Base-by-base conservation (phyloP, 2,888 invertebrate genomes). In the Notodromas monacha region DNA sequence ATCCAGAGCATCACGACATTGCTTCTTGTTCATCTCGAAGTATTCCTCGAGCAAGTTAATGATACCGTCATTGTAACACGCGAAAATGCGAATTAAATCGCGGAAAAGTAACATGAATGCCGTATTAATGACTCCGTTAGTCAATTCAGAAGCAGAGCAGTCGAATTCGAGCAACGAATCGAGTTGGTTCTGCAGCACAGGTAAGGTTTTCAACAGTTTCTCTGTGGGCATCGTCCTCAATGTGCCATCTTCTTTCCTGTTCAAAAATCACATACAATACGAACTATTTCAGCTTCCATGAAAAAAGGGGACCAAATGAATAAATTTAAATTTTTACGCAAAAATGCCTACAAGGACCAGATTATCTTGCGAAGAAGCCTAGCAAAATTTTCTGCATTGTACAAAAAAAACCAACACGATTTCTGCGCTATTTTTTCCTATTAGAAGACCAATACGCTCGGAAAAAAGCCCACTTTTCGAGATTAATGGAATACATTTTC, bases 11-110 rank as follows among this genome's bases (percentile, higher is more conserved):
- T 96, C 89, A 41, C 79, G 68, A 45, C 81, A 81, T 49, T 89
- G 81, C 55, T 96, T 96, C 54, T 92, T 92, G 56, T 89, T 89
- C 89, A 96, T 92, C 51, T 89, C 86, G 53, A 96, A 96, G 57
- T 79, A 96, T 55, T 96, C 92, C 58, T 96, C 92, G 55, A 92
- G 57, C 40, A 92, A 62, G 56, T 92, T 92, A 44, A 92, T 96
- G 43, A 92, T 81, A 40, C 89, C 96, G 54, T 96, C 96, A 54
- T 99, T 99, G 59, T 96, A 96, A 54, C 92, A 89, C 36, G 96
- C 96, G 56, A 96, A 96, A 41, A 96, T 60, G 38, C 96, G 66
- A 47, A 99, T 99, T 47, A 99, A 67, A 62, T 99, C 96, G 51
- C 92, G 67, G 57, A 96, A 99, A 36, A 99, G 63, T 40, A 99